A percentile compares a stretch with the other conserved stretches of the same genome.
These are phyloP conservation scores for Dermolepida albohirtum DNA, from an alignment of 2,888 invertebrate genomes.

Conservation along the genomic window DNA sequence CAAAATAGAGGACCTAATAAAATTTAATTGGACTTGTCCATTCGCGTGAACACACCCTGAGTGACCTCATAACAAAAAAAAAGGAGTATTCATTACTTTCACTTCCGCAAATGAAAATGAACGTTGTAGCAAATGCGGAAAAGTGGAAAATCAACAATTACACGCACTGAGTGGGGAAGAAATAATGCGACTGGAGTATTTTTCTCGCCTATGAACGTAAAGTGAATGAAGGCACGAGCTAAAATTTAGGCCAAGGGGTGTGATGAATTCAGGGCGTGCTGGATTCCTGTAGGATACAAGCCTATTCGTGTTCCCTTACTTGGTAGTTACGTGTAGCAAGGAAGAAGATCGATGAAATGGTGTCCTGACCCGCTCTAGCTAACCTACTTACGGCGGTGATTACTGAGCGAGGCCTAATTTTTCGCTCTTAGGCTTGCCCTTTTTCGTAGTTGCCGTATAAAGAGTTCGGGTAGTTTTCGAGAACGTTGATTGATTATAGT, in stretches of 20 bases:
- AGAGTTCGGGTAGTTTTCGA: no score
- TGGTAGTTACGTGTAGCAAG: not conserved
- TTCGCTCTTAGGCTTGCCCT: conserved; percentile 4
- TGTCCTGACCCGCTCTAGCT: conserved; percentile 46
- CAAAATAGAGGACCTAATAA: no score
- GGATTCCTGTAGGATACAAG: conserved; percentile 33
- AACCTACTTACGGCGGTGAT: conserved; percentile 40
- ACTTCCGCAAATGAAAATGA: no score
- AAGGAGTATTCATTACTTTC: no score
- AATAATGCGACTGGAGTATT: no score
- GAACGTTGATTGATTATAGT: conserved; percentile 3
- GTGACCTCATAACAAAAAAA: no score
- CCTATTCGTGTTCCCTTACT: conserved; percentile 6
- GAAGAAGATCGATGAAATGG: conserved; percentile 40
- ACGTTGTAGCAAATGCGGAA: no score
- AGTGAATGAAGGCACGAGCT: conserved; percentile 24
- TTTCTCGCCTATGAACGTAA: not conserved
- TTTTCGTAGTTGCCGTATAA: conserved; percentile 7
- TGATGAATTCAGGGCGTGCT: conserved; percentile 40
- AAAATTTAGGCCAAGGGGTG: conserved; percentile 36
- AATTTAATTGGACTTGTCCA: no score
- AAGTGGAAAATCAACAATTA: no score
- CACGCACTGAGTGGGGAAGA: no score
- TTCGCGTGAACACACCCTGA: no score
- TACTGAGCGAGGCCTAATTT: conserved; percentile 17